A percentile compares a stretch with the other conserved stretches of the same genome.
phyloP scores from a whole-genome alignment of 2,888 invertebrate genomes.

The Agrochola circellaris region DNA sequence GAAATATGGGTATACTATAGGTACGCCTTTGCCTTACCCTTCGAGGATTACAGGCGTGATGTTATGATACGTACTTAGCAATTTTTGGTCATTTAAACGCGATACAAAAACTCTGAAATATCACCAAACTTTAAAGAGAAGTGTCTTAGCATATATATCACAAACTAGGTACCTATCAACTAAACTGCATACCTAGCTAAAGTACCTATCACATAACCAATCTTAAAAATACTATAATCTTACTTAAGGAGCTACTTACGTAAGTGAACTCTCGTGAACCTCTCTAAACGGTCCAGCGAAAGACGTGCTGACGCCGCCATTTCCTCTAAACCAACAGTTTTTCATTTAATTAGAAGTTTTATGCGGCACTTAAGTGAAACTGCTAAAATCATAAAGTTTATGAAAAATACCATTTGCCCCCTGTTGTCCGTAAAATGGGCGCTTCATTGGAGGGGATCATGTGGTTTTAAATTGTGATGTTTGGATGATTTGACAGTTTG shows the following conservation, averaged over 20 bases:
- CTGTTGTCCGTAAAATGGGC: constrained; percentile 33
- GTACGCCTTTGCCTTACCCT: no score
- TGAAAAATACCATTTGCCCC: constrained; percentile 53
- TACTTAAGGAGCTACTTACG: not conserved
- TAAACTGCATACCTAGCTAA: not conserved
- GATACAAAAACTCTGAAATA: not conserved
- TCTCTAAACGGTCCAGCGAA: constrained; percentile 8
- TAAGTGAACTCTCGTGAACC: constrained; percentile 35
- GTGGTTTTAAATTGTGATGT: not conserved
- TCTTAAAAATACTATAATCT: not conserved
- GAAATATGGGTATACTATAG: no score
- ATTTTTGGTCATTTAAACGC: not conserved
- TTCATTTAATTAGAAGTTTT: constrained; percentile 59
- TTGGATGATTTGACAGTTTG: not conserved
- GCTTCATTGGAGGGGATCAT: constrained; percentile 6
- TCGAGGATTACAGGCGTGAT: no score
- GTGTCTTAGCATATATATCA: not conserved
- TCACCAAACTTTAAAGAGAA: not conserved
- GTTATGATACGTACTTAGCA: no score
- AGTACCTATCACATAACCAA: not conserved
- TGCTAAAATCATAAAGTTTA: constrained; percentile 46
- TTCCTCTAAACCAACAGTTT: constrained; percentile 28
- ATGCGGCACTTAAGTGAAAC: constrained; percentile 40
- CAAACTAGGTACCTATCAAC: not conserved
- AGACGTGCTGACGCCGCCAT: constrained; percentile 20